These are phyloP conservation scores for Dryocosmus kuriphilus DNA, from an alignment of 2,888 invertebrate genomes.

Conservation along the genomic window DNA sequence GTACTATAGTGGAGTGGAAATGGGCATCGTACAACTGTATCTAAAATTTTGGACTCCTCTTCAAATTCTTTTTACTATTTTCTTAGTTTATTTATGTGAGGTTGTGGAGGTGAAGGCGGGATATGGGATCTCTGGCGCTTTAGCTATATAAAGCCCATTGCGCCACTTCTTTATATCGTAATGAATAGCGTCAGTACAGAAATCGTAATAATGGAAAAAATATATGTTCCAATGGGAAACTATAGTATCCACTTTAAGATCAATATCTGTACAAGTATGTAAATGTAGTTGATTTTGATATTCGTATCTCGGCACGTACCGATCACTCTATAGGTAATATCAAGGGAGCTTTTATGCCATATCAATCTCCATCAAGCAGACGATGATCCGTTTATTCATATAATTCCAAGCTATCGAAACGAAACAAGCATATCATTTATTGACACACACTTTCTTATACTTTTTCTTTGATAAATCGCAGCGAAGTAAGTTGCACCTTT, in stretches of 20 bases:
- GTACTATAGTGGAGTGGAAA: too few relatives aligned
- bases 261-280: not conserved
- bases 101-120: too few relatives aligned
- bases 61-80: too few relatives aligned
- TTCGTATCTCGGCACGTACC: constrained; percentile 1
- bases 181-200: too few relatives aligned
- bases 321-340: not conserved
- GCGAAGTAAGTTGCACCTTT: not conserved
- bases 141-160: too few relatives aligned
- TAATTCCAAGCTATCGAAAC: not conserved
- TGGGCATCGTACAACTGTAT: too few relatives aligned
- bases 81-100: too few relatives aligned
- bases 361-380: not conserved
- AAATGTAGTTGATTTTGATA: constrained; percentile 26
- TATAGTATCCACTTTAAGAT: not conserved
- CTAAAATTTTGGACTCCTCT: too few relatives aligned
- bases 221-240: not conserved
- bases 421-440: not conserved
- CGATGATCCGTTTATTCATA: not conserved
- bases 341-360: not conserved
- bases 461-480: not conserved
- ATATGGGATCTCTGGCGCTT: too few relatives aligned
- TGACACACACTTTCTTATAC: not conserved
- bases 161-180: too few relatives aligned
- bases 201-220: too few relatives aligned